Evolutionary conservation across 2,797 vertebrate species (phyloP).

Genomic region (Tachyglossus aculeatus): DNA sequence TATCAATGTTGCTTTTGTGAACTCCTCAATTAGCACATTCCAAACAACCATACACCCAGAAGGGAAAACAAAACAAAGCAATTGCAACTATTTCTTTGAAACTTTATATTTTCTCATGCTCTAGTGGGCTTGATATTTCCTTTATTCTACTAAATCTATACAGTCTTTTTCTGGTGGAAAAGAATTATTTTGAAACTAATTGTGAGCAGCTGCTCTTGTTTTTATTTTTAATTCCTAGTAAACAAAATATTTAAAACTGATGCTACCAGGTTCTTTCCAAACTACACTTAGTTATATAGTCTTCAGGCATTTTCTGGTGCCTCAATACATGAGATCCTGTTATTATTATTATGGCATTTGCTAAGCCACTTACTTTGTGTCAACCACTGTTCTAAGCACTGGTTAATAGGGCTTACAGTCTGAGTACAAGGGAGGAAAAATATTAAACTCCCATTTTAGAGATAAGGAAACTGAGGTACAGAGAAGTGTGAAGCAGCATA

Average conservation of each 20-base stretch:
- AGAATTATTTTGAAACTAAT: conserved; percentile 28
- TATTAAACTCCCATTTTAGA: too few species aligned
- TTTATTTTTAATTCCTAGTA: conserved; percentile 30
- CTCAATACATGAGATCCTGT: conserved; percentile 11
- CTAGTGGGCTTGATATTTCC: neutral
- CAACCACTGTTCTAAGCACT: too few species aligned
- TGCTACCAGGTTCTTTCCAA: neutral
- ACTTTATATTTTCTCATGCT: conserved; percentile 1
- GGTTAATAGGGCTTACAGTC: too few species aligned
- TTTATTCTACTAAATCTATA: neutral
- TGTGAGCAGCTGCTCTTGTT: conserved; percentile 23
- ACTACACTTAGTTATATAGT: conserved; percentile 16
- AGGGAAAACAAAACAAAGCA: neutral
- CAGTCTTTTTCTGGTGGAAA: conserved; percentile 1
- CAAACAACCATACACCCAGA: neutral
- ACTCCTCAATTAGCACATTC: neutral
- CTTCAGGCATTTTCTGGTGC: neutral
- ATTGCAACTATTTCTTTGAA: conserved; percentile 2
- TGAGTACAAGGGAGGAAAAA: too few species aligned
- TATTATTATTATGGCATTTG: conserved; percentile 11
- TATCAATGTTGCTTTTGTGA: conserved; percentile 29
- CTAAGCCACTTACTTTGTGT: too few species aligned
- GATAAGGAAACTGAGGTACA: too few species aligned
- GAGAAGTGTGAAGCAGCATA: too few species aligned
- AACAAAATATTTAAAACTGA: conserved; percentile 14